Evolutionary conservation across 2,113 vertebrate genomes (phyloP).

Genomic region (Riparia riparia): DNA sequence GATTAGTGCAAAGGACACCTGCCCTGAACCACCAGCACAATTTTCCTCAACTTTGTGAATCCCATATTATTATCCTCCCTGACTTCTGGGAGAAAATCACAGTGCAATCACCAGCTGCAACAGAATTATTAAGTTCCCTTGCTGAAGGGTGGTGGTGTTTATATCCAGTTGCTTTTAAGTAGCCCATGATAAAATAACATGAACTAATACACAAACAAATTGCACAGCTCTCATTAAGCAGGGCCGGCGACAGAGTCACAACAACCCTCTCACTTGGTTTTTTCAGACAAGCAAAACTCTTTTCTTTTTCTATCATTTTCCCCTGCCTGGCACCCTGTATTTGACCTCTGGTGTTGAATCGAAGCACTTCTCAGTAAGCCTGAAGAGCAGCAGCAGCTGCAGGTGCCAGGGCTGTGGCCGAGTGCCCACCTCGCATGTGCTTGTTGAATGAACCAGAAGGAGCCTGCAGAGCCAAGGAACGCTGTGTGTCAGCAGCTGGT

Average conservation of each 20-base stretch:
- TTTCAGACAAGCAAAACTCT: neutral
- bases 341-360: neutral
- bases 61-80: neutral
- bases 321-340: neutral
- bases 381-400: conserved; percentile 10
- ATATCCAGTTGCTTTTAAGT: neutral
- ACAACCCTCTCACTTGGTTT: neutral
- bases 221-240: neutral
- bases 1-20: neutral
- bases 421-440: fast-evolving
- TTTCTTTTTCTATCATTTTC: neutral
- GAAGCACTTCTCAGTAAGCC: neutral
- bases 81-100: neutral
- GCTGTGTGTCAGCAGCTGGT: fast-evolving
- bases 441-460: neutral
- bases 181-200: neutral
- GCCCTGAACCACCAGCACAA: neutral
- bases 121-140: neutral
- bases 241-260: fast-evolving
- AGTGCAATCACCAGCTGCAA: neutral
- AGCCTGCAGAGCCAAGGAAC: neutral
- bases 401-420: neutral
- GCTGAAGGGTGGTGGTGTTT: neutral
- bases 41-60: neutral
- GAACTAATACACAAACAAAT: neutral